phyloP scores from a whole-genome alignment of 2,113 vertebrate genomes.

The Callorhinus ursinus region DNA sequence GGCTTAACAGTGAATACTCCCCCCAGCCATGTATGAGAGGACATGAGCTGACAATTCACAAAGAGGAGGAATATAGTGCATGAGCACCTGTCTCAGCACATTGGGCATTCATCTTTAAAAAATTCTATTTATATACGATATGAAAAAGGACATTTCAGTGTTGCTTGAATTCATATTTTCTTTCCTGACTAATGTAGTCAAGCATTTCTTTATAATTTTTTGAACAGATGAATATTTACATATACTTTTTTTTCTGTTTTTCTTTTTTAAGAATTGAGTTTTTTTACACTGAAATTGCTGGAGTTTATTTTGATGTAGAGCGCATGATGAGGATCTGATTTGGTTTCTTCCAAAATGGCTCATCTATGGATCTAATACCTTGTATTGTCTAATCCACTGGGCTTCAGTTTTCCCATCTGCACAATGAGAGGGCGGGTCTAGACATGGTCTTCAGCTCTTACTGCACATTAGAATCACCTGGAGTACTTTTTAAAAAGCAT shows the following conservation, averaged over 20 bases:
- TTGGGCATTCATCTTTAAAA: neutral
- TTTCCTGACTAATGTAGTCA: neutral
- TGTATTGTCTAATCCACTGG: neutral
- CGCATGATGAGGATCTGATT: neutral
- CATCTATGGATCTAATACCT: neutral
- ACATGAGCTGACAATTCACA: neutral
- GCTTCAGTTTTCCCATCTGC: neutral
- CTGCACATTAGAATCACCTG: neutral
- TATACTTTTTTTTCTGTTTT: neutral
- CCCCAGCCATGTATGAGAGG: neutral
- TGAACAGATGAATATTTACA: neutral
- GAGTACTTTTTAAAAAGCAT: neutral
- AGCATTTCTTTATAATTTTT: neutral
- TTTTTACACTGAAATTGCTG: slow-evolving; percentile 23
- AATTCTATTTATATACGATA: neutral
- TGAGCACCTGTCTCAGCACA: neutral
- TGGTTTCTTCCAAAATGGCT: neutral
- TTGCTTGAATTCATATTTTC: neutral
- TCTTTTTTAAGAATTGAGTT: neutral
- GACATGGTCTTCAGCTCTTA: neutral
- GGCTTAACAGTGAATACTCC: neutral
- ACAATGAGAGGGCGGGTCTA: neutral
- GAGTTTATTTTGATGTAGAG: neutral
- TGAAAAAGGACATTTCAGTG: neutral
- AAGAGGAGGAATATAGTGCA: neutral